Evolutionary conservation across 2,113 vertebrate species (phyloP).

Genomic region (Gobiocypris rarus): DNA sequence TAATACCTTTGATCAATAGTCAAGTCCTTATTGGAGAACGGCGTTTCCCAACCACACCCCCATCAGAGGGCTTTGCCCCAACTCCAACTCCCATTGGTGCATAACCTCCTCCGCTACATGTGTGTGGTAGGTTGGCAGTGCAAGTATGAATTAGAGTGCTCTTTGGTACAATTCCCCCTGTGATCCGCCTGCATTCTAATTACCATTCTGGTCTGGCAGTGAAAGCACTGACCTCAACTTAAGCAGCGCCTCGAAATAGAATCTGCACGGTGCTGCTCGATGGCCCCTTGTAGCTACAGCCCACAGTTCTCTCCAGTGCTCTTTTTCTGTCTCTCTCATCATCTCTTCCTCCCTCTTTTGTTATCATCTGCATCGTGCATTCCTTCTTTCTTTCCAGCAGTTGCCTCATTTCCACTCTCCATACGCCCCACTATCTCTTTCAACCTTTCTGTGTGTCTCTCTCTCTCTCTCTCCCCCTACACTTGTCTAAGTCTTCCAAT

Average conservation of each 20-base stretch:
- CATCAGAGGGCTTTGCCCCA: not conserved
- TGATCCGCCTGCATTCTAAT: conserved; percentile 44
- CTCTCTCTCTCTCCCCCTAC: conserved; percentile 19
- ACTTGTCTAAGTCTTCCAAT: conserved; percentile 23
- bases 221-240: conserved; percentile 57
- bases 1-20: not conserved
- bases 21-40: not conserved
- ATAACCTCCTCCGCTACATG: not conserved
- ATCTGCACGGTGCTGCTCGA: conserved; percentile 14
- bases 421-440: not conserved
- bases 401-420: not conserved
- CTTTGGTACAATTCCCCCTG: conserved; percentile 16
- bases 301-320: conserved; percentile 28
- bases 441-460: not conserved
- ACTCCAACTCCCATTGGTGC: not conserved
- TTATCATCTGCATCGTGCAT: conserved; percentile 7
- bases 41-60: not conserved
- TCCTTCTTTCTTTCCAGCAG: not conserved
- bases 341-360: conserved; percentile 28
- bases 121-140: not conserved
- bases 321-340: not conserved
- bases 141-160: conserved; percentile 34
- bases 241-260: conserved; percentile 49
- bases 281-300: conserved; percentile 36
- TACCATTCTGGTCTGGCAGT: conserved; percentile 48